These are phyloP conservation scores for Hippocampus mohnikei DNA, from an alignment of 2,113 vertebrate species.

Conservation along the genomic window DNA sequence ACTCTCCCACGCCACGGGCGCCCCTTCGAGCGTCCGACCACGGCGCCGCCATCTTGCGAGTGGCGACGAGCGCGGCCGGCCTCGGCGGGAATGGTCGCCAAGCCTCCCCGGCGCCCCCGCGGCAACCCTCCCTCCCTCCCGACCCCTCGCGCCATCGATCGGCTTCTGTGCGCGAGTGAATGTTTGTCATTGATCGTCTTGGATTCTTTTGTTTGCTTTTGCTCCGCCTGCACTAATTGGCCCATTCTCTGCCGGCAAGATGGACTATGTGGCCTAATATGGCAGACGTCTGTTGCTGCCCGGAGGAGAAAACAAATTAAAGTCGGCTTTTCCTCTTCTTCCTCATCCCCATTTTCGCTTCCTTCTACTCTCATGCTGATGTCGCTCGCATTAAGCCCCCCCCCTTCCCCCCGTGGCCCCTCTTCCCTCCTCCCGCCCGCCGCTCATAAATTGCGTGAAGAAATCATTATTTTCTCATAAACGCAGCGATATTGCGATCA, in stretches of 20 bases:
- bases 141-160: slow-evolving; percentile 41
- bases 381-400: slow-evolving; percentile 60
- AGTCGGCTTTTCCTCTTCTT: slow-evolving; percentile 32
- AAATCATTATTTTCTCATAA: slow-evolving; percentile 79
- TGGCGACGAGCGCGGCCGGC: background rate
- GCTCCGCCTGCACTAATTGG: slow-evolving; percentile 64
- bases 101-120: slow-evolving; percentile 4
- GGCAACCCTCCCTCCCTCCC: background rate
- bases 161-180: slow-evolving; percentile 34
- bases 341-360: background rate
- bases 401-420: background rate
- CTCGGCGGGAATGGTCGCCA: background rate
- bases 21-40: too few species aligned
- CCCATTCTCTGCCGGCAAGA: slow-evolving; percentile 60
- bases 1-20: too few species aligned
- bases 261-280: slow-evolving; percentile 69
- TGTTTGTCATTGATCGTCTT: slow-evolving; percentile 64
- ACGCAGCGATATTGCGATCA: slow-evolving; percentile 72
- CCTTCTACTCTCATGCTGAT: slow-evolving; percentile 36
- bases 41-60: too few species aligned
- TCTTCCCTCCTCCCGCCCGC: slow-evolving; percentile 24
- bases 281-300: slow-evolving; percentile 64
- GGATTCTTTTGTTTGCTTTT: slow-evolving; percentile 68
- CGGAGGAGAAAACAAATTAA: slow-evolving; percentile 67
- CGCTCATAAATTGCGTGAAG: slow-evolving; percentile 64